Evolutionary conservation across 2,888 invertebrate genomes (phyloP).

Genomic region (Auanema freiburgensis): DNA sequence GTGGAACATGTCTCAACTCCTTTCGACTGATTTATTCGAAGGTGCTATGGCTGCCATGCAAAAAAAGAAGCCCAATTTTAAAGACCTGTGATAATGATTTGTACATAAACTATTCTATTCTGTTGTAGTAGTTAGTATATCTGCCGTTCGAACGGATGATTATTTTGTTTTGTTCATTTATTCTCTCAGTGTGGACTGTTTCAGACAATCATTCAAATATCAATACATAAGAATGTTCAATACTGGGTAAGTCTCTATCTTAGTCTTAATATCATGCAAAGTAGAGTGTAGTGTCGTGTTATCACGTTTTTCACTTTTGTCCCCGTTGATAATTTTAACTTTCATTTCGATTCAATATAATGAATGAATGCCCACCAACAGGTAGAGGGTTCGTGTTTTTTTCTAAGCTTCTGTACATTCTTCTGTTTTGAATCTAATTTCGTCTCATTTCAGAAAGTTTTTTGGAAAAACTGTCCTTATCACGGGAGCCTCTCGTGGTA

Average conservation of each 20-base stretch:
- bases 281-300: background rate
- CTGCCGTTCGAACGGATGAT: no score
- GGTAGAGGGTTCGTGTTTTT: background rate
- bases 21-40: conserved; percentile 82
- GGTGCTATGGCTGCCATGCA: conserved; percentile 74
- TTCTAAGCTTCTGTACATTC: background rate
- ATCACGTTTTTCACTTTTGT: conserved; percentile 1
- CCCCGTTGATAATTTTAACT: background rate
- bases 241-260: conserved; percentile 16
- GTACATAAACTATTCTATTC: no score
- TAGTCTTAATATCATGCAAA: no score
- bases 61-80: conserved; percentile 42
- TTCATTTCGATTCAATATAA: conserved; percentile 6
- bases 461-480: conserved; percentile 36
- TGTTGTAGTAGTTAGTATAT: no score
- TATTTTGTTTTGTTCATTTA: no score
- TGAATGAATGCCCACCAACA: conserved; percentile 8
- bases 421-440: background rate
- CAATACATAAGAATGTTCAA: conserved; percentile 11
- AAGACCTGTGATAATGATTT: conserved; percentile 18
- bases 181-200: no score
- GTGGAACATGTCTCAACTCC: conserved; percentile 83
- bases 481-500: conserved; percentile 43
- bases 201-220: no score
- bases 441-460: conserved; percentile 29